These are phyloP conservation scores for Melipona bicolor DNA, from an alignment of 2,888 invertebrate species.

Conservation along the genomic window DNA sequence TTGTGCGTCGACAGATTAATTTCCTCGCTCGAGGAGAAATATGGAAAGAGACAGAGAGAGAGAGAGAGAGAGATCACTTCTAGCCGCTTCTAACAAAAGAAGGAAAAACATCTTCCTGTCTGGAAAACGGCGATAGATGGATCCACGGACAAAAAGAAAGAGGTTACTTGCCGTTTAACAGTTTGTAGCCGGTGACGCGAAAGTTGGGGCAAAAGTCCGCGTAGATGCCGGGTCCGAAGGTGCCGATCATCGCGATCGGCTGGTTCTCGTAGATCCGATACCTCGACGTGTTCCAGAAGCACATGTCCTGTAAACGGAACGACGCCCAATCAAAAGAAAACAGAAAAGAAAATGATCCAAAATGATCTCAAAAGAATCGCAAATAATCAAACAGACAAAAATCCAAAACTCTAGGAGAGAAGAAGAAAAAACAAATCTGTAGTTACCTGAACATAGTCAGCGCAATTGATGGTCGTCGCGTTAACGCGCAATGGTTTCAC, in stretches of 20 bases:
- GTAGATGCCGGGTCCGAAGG: constrained; percentile 83
- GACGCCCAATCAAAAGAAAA: too few species aligned
- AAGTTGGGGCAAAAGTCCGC: constrained; percentile 85
- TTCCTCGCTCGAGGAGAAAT: too few species aligned
- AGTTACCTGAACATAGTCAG: constrained; percentile 77
- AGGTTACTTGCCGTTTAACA: constrained; percentile 83
- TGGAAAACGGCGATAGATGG: neutral
- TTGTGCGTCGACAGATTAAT: too few species aligned
- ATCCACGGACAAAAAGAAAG: neutral
- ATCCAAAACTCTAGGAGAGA: neutral
- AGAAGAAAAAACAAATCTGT: neutral
- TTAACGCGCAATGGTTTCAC: constrained; percentile 68
- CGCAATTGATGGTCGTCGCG: constrained; percentile 74
- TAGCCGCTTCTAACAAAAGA: neutral
- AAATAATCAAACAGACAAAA: neutral
- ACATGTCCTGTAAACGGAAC: constrained; percentile 77
- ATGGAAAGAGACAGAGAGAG: too few species aligned
- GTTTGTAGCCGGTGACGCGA: constrained; percentile 84
- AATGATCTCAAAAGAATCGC: too few species aligned
- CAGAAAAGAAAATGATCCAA: too few species aligned
- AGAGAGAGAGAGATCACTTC: neutral
- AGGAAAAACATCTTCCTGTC: too few species aligned
- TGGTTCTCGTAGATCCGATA: constrained; percentile 82
- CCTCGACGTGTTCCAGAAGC: constrained; percentile 80
- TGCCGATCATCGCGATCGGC: constrained; percentile 81